Conservation (phyloP, 92 coral and sea anemone species). For the Desmophyllum pertusum region DNA sequence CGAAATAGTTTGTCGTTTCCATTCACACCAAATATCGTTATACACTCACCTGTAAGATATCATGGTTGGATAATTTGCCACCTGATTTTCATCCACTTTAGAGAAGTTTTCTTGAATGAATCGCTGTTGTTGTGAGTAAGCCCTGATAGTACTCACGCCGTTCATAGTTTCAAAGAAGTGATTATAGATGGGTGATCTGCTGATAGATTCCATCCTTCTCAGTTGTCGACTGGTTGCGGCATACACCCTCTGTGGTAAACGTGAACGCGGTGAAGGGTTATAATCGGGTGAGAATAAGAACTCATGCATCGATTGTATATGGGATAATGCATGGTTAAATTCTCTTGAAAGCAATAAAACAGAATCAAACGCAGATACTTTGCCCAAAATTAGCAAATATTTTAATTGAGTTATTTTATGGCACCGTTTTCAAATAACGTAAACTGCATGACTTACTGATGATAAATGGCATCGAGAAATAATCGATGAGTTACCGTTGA, state of each 20-base stretch:
- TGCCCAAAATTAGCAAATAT: too few relatives aligned
- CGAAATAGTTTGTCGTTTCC: too few relatives aligned
- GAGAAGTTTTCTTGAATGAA: constrained; percentile 71
- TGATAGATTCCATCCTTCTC: constrained; percentile 78
- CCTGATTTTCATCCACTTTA: constrained; percentile 75
- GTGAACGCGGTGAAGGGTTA: not conserved
- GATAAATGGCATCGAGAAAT: too few relatives aligned
- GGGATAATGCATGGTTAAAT: too few relatives aligned
- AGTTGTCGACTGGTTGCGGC: constrained; percentile 77
- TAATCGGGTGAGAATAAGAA: too few relatives aligned
- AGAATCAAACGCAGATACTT: too few relatives aligned
- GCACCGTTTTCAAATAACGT: too few relatives aligned
- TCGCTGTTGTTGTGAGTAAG: constrained; percentile 74
- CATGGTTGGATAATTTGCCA: constrained; percentile 70
- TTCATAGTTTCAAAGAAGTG: constrained; percentile 76
- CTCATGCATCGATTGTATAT: too few relatives aligned
- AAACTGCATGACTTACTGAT: too few relatives aligned
- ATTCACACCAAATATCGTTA: not conserved
- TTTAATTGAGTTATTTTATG: too few relatives aligned
- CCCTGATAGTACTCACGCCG: constrained; percentile 75
- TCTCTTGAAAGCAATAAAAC: too few relatives aligned
- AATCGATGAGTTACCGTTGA: too few relatives aligned
- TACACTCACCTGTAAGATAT: constrained; percentile 65
- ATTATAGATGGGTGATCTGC: constrained; percentile 81
- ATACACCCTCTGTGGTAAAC: constrained; percentile 62